These are phyloP conservation scores for Meteorus sp. DNA, from an alignment of 1,140 invertebrate genomes.

Conservation along the genomic window DNA sequence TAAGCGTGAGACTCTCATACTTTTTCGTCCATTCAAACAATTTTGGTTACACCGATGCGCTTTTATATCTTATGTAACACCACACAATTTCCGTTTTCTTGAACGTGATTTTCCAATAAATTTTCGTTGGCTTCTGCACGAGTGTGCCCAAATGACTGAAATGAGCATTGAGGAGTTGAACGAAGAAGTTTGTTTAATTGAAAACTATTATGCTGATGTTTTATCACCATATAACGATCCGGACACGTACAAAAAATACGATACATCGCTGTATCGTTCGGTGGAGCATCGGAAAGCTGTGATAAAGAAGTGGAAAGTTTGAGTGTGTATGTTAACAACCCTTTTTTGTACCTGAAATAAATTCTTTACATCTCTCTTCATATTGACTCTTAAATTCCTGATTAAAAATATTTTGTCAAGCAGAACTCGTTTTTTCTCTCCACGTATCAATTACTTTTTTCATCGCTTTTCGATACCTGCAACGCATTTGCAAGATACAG, in stretches of 20 bases:
- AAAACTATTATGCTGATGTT: constrained; percentile 38
- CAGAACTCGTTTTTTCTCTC: no score
- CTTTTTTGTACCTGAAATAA: constrained; percentile 1
- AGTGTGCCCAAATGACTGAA: constrained; percentile 55
- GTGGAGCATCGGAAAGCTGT: constrained; percentile 2
- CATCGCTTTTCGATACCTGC: no score
- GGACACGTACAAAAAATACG: constrained; percentile 5
- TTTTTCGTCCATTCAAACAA: constrained; percentile 44
- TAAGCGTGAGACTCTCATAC: constrained; percentile 13
- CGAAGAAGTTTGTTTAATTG: constrained; percentile 51
- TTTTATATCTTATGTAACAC: constrained; percentile 37
- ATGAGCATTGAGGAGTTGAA: constrained; percentile 54
- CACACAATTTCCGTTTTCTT: constrained; percentile 46
- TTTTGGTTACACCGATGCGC: constrained; percentile 50
- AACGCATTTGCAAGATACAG: not conserved
- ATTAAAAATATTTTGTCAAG: not conserved
- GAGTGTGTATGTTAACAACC: not conserved
- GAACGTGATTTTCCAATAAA: constrained; percentile 52
- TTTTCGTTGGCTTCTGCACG: constrained; percentile 61
- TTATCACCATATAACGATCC: constrained; percentile 4
- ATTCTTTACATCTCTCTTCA: constrained; percentile 4
- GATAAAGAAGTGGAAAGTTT: constrained; percentile 13
- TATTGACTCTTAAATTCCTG: not conserved
- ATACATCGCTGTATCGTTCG: not conserved
- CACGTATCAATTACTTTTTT: no score